Evolutionary conservation across 2,797 vertebrate species (phyloP), one percentile per base, ranked within the genome.

Genomic region (Gambelia wislizenii): DNA sequence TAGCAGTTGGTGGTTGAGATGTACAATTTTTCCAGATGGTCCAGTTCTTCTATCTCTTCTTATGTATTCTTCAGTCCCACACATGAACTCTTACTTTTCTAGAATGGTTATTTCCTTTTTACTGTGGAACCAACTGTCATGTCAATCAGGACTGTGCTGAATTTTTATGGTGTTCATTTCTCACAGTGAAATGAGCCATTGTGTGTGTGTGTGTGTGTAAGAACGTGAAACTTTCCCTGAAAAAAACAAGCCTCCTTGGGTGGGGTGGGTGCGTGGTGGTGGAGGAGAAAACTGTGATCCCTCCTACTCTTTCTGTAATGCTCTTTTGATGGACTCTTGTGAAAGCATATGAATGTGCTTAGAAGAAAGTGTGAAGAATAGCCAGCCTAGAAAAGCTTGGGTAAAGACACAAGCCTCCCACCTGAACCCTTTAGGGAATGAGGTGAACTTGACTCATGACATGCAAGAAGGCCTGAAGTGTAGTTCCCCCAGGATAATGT

Each of bases 11-110:
- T 42, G 89, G 59, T 16, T 94, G 81, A 67, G 16, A 7, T 87
- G 9, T 49, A 78, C 20, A 84, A 36, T 61, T 80, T 83, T 75
- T 75, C 16, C 70, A 83, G 69, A 77, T 64, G 79, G 27, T 22
- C 25, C 54, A 81, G 3, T 74, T 39, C 30, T 90, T 91, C 56
- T 80, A 69, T 3, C n/a, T 92, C 30, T 39, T 72, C 42, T 85
- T 56, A 49, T 30, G 77, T 67, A 16, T 91, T 92, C 92, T 91
- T 93, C 64, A 90, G 52, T 91, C 56, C 14, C 64, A 13, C 69
- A 83, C 64, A 79, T 64, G 20, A 10, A 47, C 4, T 91, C 67
- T 88, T 88, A 87, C n/a, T 52, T 0, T 0, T 52, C 72, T 52
- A 49, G 72, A 85, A 82, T 54, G 18, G 36, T 27, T 87, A 20